These are phyloP conservation scores for Hemibagrus guttatus DNA, from an alignment of 2,797 vertebrate species.

Conservation along the genomic window DNA sequence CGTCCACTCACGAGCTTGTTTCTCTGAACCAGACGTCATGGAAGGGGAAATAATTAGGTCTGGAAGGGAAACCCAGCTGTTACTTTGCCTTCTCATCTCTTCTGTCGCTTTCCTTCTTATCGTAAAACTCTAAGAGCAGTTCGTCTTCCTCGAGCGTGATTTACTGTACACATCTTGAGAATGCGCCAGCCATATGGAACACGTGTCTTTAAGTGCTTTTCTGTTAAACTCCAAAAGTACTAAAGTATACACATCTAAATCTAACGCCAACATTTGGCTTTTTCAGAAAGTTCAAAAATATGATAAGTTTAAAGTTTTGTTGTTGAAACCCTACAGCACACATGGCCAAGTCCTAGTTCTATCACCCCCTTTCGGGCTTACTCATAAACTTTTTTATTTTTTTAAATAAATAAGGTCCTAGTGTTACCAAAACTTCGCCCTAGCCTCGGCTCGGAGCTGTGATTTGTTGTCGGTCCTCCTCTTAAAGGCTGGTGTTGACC, in stretches of 20 bases:
- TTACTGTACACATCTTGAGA: constrained; percentile 9
- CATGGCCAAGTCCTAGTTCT: background rate
- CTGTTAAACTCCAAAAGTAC: background rate
- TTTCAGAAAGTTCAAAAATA: background rate
- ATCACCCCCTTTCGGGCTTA: constrained; percentile 24
- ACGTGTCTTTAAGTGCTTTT: constrained; percentile 2
- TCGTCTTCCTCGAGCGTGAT: background rate
- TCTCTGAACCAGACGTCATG: background rate
- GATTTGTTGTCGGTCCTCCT: constrained; percentile 54
- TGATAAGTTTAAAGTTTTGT: background rate
- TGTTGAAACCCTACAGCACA: background rate
- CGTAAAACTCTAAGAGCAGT: background rate
- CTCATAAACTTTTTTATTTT: constrained; percentile 53
- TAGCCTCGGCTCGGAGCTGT: constrained; percentile 32
- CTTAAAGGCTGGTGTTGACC: constrained; percentile 20
- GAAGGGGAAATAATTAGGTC: constrained; percentile 1
- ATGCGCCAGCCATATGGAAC: constrained; percentile 39
- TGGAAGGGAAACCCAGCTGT: constrained; percentile 16
- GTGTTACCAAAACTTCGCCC: constrained; percentile 5
- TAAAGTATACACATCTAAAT: background rate
- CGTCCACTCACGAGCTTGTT: background rate
- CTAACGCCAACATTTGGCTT: too few species aligned
- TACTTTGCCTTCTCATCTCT: constrained; percentile 7
- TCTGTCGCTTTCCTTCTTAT: background rate
- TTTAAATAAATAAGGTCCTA: background rate